Percentiles rank a stretch among this genome's conserved stretches.
Evolutionary conservation across 1,140 invertebrate genomes (phyloP).

Genomic region (Drosophila ficusphila): DNA sequence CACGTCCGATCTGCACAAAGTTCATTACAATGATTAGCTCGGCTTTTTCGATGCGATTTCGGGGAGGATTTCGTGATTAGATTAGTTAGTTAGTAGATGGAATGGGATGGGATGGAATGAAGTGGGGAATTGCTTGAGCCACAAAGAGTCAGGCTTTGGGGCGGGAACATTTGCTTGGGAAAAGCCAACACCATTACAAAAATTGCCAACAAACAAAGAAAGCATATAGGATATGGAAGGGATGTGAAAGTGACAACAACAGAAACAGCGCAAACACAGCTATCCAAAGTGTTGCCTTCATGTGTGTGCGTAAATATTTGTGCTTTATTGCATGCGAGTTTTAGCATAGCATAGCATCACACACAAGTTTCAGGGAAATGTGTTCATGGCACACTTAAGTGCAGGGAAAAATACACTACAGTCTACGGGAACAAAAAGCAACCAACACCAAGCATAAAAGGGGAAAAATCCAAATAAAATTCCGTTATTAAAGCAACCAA

Average conservation of each 20-base stretch:
- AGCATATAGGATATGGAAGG: conserved; percentile 20
- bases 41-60: neutral
- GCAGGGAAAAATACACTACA: conserved; percentile 9
- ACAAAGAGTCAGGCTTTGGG: conserved; percentile 12
- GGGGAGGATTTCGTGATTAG: conserved; percentile 34
- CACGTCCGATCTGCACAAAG: conserved; percentile 90
- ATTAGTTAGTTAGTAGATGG: conserved; percentile 26
- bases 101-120: too few species aligned
- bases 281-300: conserved; percentile 43
- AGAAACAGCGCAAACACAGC: conserved; percentile 45
- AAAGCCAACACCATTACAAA: conserved; percentile 72
- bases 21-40: conserved; percentile 5
- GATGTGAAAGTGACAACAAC: conserved; percentile 40
- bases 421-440: conserved; percentile 4
- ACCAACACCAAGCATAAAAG: conserved; percentile 26
- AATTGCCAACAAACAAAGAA: conserved; percentile 49
- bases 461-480: conserved; percentile 17
- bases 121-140: conserved; percentile 9
- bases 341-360: conserved; percentile 46
- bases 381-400: conserved; percentile 38
- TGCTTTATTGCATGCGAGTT: conserved; percentile 51
- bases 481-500: conserved; percentile 18
- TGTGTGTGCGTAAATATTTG: conserved; percentile 68
- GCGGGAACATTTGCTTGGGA: conserved; percentile 19
- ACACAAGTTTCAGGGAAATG: conserved; percentile 47